Evolutionary conservation across 37 sponge, comb jelly and placozoan species (phyloP).

Genomic region (Bolinopsis microptera): DNA sequence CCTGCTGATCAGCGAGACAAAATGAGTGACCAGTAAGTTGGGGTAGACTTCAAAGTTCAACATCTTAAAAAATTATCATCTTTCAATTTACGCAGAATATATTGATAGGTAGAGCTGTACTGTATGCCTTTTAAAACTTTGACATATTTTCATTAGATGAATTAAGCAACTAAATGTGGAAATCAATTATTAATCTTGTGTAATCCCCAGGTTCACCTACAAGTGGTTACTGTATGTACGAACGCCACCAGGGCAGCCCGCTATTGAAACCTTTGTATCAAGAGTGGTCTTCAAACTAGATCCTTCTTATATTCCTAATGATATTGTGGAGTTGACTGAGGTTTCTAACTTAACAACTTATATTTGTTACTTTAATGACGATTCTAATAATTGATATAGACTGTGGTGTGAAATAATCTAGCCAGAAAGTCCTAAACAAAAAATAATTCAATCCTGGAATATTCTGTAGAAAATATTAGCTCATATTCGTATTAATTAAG

Average conservation of each 20-base stretch:
- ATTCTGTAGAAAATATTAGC: no score
- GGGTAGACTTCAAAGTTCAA: not conserved
- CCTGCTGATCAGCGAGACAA: conserved; percentile 54
- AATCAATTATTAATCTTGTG: not conserved
- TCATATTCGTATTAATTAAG: no score
- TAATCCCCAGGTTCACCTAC: conserved; percentile 14
- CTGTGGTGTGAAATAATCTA: no score
- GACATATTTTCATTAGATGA: not conserved
- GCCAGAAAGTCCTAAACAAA: no score
- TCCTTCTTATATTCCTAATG: conserved; percentile 64
- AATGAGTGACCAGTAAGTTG: conserved; percentile 55
- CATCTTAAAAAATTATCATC: no score
- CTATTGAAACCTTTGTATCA: conserved; percentile 57
- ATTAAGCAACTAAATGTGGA: not conserved
- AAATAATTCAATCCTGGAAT: no score
- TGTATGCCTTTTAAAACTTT: not conserved
- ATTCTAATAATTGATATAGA: no score
- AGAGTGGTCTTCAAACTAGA: conserved; percentile 44
- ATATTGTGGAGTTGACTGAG: conserved; percentile 58
- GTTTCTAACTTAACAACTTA: no score
- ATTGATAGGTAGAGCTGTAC: no score
- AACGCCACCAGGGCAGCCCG: conserved; percentile 24
- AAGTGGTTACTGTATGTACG: conserved; percentile 57
- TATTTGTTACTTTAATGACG: no score
- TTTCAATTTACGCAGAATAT: no score